These are phyloP conservation scores for Artibeus lituratus DNA, from an alignment of 2,797 vertebrate genomes.

Conservation along the genomic window DNA sequence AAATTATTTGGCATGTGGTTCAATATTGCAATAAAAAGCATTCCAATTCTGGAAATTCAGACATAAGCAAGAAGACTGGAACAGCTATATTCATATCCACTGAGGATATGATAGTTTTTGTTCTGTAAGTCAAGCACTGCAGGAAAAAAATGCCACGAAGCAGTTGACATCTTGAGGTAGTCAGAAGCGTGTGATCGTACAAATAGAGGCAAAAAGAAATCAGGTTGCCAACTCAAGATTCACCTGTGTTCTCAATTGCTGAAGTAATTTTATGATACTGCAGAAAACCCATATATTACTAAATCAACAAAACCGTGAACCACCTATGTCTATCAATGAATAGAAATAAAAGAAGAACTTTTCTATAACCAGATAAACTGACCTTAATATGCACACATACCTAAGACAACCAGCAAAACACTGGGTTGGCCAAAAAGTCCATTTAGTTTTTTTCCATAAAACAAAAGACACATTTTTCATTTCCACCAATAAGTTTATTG, in stretches of 20 bases:
- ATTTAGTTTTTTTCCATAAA: neutral
- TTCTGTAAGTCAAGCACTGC: neutral
- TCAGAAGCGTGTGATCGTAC: neutral
- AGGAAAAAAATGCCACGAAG: neutral
- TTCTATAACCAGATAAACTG: neutral
- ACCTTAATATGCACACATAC: neutral
- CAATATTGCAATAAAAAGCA: neutral
- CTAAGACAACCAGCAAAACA: constrained; percentile 14
- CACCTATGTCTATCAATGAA: neutral
- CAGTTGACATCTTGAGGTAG: neutral
- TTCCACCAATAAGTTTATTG: neutral
- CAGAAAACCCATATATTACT: neutral
- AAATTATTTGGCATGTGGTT: neutral
- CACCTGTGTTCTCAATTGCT: neutral
- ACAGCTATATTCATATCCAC: neutral
- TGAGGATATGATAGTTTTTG: neutral
- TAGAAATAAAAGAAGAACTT: neutral
- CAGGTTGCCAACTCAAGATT: neutral
- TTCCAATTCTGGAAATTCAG: neutral
- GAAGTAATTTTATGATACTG: neutral
- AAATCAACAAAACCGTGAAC: neutral
- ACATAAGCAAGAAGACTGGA: neutral
- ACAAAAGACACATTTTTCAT: neutral
- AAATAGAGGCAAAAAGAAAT: neutral
- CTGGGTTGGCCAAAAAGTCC: neutral